Base-by-base conservation (phyloP, 2,113 vertebrate species). In the Chaenogobius annularis region DNA sequence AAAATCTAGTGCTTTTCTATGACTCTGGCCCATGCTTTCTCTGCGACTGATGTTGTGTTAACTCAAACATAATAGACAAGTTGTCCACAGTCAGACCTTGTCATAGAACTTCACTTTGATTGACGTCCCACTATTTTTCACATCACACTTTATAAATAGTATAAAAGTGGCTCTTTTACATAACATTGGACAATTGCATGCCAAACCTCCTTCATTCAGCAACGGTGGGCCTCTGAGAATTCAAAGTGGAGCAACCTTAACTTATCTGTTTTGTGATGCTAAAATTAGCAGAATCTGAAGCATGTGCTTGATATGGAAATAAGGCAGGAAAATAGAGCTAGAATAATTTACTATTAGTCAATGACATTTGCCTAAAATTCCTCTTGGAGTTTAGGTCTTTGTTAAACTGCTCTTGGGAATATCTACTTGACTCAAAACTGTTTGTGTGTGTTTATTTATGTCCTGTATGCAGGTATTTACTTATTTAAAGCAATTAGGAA, bases 151-250 rank as follows among this genome's bases (percentile, higher is more conserved):
- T 81, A 77, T 82, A 61, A 86, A 79, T 70, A 66, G 63, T 78
- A 80, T 74, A 78, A 84, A 88, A 88, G 82, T 87, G 74, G 11
- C 79, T 91, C 85, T 88, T 91, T 90, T 83, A 80, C 91, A 92
- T 91, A 82, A 91, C 84, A 90, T 68, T 88, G 84, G 86, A 87
- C 87, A 83, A 83, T 70, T 83, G 81, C 82, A 88, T 82, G 83
- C 84, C 72, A 76, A 83, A 83, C 82, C 74, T 65, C 83, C 17
- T 80, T 83, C 77, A 88, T 83, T 87, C 84, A 79, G 69, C 31
- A 7, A 73, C 11, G 26, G 26, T 31, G 81, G 82, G 78, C 82
- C 80, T 82, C 78, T 59, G 81, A 72, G 82, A 77, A 81, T 88
- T 81, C 63, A 74, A 86, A 75, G 73, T 70, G 64, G 74, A 82